Conservation (phyloP, 2,113 vertebrate genomes). For the Phaethornis superciliosus region DNA sequence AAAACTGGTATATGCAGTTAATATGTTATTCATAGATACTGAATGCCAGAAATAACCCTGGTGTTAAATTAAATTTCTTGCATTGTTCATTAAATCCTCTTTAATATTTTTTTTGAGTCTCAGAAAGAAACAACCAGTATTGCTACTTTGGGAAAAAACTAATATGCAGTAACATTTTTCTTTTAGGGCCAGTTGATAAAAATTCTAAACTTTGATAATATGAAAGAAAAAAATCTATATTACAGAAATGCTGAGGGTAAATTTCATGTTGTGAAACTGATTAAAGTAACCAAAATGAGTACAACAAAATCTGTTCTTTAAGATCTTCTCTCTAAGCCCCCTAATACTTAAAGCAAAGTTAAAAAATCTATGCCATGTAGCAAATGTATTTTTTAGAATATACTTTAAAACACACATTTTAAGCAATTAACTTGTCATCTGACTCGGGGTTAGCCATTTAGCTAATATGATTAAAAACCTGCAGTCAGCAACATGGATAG, state of each 20-base stretch:
- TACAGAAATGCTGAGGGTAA: background rate
- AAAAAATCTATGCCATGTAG: background rate
- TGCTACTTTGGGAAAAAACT: slow-evolving; percentile 26
- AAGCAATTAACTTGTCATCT: background rate
- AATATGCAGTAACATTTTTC: background rate
- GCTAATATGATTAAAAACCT: background rate
- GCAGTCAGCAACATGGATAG: background rate
- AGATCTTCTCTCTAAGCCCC: background rate
- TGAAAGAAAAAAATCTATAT: background rate
- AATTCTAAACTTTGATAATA: background rate
- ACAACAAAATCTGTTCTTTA: background rate
- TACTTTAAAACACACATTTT: background rate
- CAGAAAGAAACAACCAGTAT: slow-evolving; percentile 4
- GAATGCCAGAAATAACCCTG: slow-evolving; percentile 54
- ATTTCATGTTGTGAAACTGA: background rate
- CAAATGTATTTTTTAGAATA: background rate
- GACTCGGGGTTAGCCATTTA: accelerated
- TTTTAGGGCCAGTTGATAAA: background rate
- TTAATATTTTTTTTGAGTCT: slow-evolving; percentile 40
- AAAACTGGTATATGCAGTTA: slow-evolving; percentile 45
- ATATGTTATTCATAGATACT: slow-evolving; percentile 51
- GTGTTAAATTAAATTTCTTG: slow-evolving; percentile 61
- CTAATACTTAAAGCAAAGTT: background rate
- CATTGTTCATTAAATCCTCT: slow-evolving; percentile 60
- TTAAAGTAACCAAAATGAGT: background rate